Evolutionary conservation across 1,140 invertebrate genomes (phyloP), one percentile per base, ranked within the genome.

Genomic region (Drosophila willistoni): DNA sequence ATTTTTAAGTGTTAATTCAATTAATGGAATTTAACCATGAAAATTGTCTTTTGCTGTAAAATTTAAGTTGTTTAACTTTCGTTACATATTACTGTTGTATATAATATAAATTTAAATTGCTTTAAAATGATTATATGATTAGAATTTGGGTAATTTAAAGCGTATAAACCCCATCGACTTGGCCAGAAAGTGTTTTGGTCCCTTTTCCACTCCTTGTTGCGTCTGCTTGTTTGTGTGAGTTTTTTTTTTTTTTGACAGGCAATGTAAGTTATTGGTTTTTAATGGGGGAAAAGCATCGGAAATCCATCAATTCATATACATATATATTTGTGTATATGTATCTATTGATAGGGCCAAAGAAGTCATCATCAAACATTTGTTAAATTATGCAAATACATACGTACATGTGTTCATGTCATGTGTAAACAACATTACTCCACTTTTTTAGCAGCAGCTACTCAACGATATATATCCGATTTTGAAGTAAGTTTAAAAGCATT

Each of bases 231-330:
- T 60, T 63, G 51, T 66, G 55, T 64, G 72, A 61, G 55, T 66
- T 44, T 84, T 67, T 85, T 84, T 69, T 85, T 84, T 69, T 85
- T 84, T 69, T 85, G 81, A 84, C 81, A 83, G 81, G 62, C 68
- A 62, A 47, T 69, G 69, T 67, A 65, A 76, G 82, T 81, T 85
- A 79, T 85, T 78, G 82, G 75, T 72, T 82, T 82, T 79, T 79
- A 82, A 82, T 81, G 81, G 77, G 66, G 29, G 51, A 33, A 41
- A 51, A 77, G 65, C 56, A 34, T 65, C 47, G 22, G 6, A 36
- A 69, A 73, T 61, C 17, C 36, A 33, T 41, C 29, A 36, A 33
- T 42, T 39, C 60, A 39, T 29, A 17, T 25, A 74, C 25, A 25
- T 25, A 25, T 29, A 29, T 29, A 7, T 29, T 29, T 29, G 29